Conservation (phyloP, 2,797 vertebrate species). For the Enteromius afrohamiltoni region DNA sequence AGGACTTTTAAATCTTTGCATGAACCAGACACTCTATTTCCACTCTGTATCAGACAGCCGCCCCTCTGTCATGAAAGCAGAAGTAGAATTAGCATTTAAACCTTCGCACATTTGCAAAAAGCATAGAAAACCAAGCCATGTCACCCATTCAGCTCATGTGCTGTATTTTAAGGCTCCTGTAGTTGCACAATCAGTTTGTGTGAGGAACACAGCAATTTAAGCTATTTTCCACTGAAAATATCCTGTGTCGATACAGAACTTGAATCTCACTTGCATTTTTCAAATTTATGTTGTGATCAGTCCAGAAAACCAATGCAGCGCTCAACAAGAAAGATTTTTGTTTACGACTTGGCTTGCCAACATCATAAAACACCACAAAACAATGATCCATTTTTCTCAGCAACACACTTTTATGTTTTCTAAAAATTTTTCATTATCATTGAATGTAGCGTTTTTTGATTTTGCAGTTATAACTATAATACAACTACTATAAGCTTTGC, state of each 20-base stretch:
- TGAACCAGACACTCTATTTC: not conserved
- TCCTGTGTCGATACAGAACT: not conserved
- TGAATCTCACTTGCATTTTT: constrained; percentile 7
- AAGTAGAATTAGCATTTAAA: not conserved
- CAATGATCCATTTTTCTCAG: not conserved
- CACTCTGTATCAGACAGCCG: not conserved
- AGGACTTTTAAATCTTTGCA: not conserved
- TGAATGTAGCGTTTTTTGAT: not conserved
- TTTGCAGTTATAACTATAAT: not conserved
- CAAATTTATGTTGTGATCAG: not conserved
- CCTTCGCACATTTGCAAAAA: not conserved
- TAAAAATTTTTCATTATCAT: not conserved
- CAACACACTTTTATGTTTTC: not conserved
- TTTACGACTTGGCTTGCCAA: not conserved
- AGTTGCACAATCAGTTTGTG: not conserved
- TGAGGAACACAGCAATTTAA: not conserved
- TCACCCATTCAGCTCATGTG: not conserved
- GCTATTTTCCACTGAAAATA: not conserved
- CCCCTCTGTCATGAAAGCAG: not conserved
- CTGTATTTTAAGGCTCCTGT: not conserved
- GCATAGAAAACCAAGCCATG: no score
- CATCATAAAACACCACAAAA: not conserved
- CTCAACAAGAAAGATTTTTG: not conserved
- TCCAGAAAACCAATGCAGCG: not conserved
- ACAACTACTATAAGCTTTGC: not conserved